phyloP scores from a whole-genome alignment of 2,797 vertebrate genomes.

The Coendou prehensilis region DNA sequence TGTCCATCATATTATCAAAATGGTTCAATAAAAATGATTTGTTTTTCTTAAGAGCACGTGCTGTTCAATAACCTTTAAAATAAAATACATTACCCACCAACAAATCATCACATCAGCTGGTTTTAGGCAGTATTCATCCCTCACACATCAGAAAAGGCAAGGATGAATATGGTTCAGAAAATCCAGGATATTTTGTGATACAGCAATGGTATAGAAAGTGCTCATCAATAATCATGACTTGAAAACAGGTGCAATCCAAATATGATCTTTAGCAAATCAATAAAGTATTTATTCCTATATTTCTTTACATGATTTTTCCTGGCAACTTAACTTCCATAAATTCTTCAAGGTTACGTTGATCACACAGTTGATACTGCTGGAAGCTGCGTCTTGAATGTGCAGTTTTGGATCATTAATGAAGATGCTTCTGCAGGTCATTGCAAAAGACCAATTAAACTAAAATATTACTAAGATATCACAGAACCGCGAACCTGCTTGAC shows the following conservation, averaged over 20 bases:
- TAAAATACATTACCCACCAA: not conserved
- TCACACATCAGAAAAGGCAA: not conserved
- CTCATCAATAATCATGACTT: not conserved
- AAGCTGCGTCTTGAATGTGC: not conserved
- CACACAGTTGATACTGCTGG: not conserved
- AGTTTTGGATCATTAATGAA: not conserved
- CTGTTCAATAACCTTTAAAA: not conserved
- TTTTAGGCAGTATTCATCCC: not conserved
- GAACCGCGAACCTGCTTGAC: not conserved
- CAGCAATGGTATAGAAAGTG: not conserved
- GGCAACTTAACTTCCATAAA: not conserved
- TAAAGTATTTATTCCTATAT: not conserved
- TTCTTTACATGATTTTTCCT: not conserved
- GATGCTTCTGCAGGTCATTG: not conserved
- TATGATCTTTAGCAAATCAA: not conserved
- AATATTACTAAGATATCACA: not conserved
- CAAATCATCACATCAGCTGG: not conserved
- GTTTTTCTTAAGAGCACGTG: not conserved
- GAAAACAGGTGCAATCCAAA: not conserved
- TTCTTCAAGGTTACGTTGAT: not conserved
- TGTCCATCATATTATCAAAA: not conserved
- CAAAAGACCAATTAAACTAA: not conserved
- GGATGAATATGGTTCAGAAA: not conserved
- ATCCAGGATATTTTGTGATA: not conserved
- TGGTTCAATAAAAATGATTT: not conserved